These are phyloP conservation scores for Struthio camelus DNA, from an alignment of 2,113 vertebrate genomes.

Conservation along the genomic window DNA sequence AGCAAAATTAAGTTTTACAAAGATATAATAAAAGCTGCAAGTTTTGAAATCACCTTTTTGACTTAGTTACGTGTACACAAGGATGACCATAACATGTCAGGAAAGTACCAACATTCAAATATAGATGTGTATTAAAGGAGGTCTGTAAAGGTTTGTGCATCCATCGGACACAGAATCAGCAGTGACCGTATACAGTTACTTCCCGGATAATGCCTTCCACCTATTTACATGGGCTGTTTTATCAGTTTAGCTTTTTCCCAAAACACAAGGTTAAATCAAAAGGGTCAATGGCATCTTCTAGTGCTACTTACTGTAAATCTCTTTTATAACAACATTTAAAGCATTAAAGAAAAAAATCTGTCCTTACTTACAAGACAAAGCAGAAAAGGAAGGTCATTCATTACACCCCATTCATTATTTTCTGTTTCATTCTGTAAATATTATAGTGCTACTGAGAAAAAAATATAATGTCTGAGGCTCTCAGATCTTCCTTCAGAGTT, in stretches of 20 bases:
- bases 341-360: constrained; percentile 50
- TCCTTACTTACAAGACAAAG: constrained; percentile 80
- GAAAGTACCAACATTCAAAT: not conserved
- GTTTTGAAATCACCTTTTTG: not conserved
- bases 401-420: constrained; percentile 70
- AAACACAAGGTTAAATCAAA: constrained; percentile 50
- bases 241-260: constrained; percentile 6
- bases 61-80: not conserved
- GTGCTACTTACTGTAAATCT: constrained; percentile 6
- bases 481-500: constrained; percentile 77
- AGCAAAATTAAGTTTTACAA: not conserved
- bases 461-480: constrained; percentile 68
- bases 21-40: not conserved
- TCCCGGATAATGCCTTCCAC: constrained; percentile 22
- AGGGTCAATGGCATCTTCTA: constrained; percentile 45
- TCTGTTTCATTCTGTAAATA: constrained; percentile 73
- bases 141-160: not conserved
- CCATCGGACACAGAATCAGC: not conserved
- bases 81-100: not conserved
- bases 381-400: constrained; percentile 72
- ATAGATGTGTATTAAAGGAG: not conserved
- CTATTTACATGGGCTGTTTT: constrained; percentile 28
- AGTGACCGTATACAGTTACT: not conserved
- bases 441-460: constrained; percentile 65
- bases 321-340: constrained; percentile 49